Base-by-base conservation (phyloP, 2,888 invertebrate genomes). In the Lepidochitona cinerea region DNA sequence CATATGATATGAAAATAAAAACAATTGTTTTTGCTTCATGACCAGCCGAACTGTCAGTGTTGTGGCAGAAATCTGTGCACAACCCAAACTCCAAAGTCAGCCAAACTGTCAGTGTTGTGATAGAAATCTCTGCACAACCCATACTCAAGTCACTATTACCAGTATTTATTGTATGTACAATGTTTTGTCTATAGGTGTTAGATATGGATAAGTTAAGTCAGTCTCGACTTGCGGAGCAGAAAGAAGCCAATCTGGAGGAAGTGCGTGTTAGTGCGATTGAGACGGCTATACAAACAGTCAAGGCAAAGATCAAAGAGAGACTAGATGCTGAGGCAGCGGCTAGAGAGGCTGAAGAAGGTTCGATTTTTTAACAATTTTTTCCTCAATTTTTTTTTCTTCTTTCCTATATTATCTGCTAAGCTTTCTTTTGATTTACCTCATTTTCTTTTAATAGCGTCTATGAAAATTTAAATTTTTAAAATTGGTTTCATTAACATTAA, bases 121-220 rank as follows among this genome's bases (percentile, higher is more conserved):
- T n/a, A n/a, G n/a, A n/a, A n/a, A n/a, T n/a, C n/a, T n/a, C n/a
- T n/a, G n/a, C n/a, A n/a, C n/a, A n/a, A n/a, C n/a, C n/a, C n/a
- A n/a, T n/a, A n/a, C n/a, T n/a, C n/a, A n/a, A n/a, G n/a, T n/a
- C n/a, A n/a, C n/a, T n/a, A n/a, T n/a, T n/a, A n/a, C n/a, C n/a
- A 4, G 49, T 23, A 32, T 41, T 5, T 7, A 41, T 41, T 32
- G 23, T 1, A 35, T 70, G 23, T 72, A 29, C 37, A 35, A 5
- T 69, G 3, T 12, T 35, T 49, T 9, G 64, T 64, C 23, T 32
- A 26, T 49, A 87, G 87, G 86, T 87, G 5, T 71, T 89, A 52
- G 85, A 90, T 71, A 87, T 90, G 77, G 84, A 89, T 68, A 85
- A 85, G 37, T 68, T 89, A 54, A 84, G 89, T 23, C 81, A 83